Evolutionary conservation across 2,888 invertebrate species (phyloP).

Genomic region (Dyspetes luteomarginatus): DNA sequence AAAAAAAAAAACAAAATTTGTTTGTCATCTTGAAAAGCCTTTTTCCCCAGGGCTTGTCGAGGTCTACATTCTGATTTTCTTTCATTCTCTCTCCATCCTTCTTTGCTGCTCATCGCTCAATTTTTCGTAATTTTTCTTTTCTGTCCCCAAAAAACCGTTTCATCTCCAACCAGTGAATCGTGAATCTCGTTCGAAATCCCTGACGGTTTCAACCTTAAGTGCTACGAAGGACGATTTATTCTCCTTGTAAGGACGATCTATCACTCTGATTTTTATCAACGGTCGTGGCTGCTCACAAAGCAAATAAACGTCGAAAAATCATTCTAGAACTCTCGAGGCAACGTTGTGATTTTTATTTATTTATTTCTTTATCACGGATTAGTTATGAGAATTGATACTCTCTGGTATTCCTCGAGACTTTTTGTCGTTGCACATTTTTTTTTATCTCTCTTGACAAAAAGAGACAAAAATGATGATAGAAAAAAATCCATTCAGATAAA

Average conservation of each 20-base stretch:
- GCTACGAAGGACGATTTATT: constrained; percentile 42
- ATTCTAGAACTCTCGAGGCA: neutral
- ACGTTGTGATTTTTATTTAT: neutral
- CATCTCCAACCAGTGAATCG: no score
- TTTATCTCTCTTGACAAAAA: no score
- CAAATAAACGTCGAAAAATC: neutral
- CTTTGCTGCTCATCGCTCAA: neutral
- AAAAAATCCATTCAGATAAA: no score
- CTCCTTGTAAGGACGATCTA: constrained; percentile 21
- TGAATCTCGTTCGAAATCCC: constrained; percentile 21
- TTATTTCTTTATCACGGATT: no score
- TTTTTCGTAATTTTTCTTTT: neutral
- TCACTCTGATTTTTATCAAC: constrained; percentile 34
- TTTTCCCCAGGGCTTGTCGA: constrained; percentile 20
- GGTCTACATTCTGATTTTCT: constrained; percentile 19
- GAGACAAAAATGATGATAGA: no score
- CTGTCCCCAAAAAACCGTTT: constrained; percentile 21
- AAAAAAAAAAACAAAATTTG: constrained; percentile 42
- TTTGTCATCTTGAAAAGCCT: constrained; percentile 50
- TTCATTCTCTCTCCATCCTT: constrained; percentile 25
- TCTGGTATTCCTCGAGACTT: no score
- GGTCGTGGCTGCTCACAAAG: neutral
- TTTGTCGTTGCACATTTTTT: no score
- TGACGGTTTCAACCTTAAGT: constrained; percentile 9
- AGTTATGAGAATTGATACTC: no score